Conservation (phyloP, 2,797 vertebrate species). For the Sphenopsis melanotis region DNA sequence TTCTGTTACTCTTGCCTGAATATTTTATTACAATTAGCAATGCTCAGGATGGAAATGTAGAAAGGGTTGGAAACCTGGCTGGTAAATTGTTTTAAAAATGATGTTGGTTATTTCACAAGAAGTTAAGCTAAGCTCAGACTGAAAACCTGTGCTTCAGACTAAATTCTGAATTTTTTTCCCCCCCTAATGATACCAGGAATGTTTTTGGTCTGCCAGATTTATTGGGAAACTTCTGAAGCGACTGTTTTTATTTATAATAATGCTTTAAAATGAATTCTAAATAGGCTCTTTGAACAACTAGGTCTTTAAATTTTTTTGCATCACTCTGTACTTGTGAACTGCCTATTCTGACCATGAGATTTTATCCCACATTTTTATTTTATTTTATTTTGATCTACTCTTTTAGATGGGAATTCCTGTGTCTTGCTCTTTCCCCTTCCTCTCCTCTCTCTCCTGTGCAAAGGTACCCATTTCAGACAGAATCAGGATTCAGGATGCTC, state of each 20-base stretch:
- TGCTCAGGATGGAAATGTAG: neutral
- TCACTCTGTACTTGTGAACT: neutral
- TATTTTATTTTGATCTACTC: neutral
- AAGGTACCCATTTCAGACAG: neutral
- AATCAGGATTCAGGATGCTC: neutral
- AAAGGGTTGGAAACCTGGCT: neutral
- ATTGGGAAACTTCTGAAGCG: neutral
- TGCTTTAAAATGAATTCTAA: neutral
- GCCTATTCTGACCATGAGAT: neutral
- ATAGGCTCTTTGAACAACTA: neutral
- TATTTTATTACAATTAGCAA: slow-evolving; percentile 14
- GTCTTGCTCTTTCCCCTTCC: neutral
- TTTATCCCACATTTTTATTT: neutral
- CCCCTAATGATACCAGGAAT: neutral
- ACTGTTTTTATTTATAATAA: neutral
- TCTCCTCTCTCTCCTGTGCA: neutral
- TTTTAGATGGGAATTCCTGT: neutral
- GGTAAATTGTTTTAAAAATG: neutral
- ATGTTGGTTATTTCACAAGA: neutral
- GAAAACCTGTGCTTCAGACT: neutral
- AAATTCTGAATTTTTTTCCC: neutral
- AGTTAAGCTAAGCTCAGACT: neutral
- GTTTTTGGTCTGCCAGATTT: neutral
- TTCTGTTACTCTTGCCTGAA: neutral
- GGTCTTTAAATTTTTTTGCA: neutral